These are phyloP conservation scores for Spizella passerina DNA, from an alignment of 2,797 vertebrate species.

Conservation along the genomic window DNA sequence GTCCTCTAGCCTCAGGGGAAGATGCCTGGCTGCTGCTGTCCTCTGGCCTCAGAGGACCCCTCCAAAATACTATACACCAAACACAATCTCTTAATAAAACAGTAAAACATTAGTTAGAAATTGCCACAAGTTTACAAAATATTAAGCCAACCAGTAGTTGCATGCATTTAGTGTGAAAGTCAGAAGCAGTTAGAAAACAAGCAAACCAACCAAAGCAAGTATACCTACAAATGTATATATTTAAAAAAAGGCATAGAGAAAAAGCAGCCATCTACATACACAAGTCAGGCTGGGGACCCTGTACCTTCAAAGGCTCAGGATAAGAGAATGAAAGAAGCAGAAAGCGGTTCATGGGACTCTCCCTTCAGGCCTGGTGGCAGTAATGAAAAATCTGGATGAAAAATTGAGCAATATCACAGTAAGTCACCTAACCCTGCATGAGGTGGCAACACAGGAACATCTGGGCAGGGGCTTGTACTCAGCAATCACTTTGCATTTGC, in stretches of 20 bases:
- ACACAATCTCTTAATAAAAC: slow-evolving; percentile 32
- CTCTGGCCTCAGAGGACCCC: neutral
- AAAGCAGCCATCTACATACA: slow-evolving; percentile 64
- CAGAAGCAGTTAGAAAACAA: slow-evolving; percentile 67
- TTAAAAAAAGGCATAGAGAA: slow-evolving; percentile 43
- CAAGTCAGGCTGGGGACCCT: slow-evolving; percentile 55
- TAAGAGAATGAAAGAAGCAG: slow-evolving; percentile 72
- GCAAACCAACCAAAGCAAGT: slow-evolving; percentile 70
- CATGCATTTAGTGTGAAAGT: slow-evolving; percentile 75
- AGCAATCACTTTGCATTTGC: neutral
- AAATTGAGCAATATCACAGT: slow-evolving; percentile 62
- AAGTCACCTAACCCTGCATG: slow-evolving; percentile 31
- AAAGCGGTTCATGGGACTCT: slow-evolving; percentile 65
- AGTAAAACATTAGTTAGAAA: slow-evolving; percentile 28
- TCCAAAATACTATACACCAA: neutral
- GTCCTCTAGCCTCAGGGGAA: neutral
- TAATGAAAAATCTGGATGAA: slow-evolving; percentile 73
- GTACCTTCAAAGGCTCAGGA: slow-evolving; percentile 75
- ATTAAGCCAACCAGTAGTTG: slow-evolving; percentile 49
- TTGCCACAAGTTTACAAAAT: slow-evolving; percentile 40
- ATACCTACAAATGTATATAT: slow-evolving; percentile 35
- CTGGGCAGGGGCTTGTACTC: neutral
- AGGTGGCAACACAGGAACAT: neutral
- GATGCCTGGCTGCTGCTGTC: neutral
- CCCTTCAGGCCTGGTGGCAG: slow-evolving; percentile 70